Evolutionary conservation across 2,797 vertebrate species (phyloP).

Genomic region (Hydrophis major): DNA sequence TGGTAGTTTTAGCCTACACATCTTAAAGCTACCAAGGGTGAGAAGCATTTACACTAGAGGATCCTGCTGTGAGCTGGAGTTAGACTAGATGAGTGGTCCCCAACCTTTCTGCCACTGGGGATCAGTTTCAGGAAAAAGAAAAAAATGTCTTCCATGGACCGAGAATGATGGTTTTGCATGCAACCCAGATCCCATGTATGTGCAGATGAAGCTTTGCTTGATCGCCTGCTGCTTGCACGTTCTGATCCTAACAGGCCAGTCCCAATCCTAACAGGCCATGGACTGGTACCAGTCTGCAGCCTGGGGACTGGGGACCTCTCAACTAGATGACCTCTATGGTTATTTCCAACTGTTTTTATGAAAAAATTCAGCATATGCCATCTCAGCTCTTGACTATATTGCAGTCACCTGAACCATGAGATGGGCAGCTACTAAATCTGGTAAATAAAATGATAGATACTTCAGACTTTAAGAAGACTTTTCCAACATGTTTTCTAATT

Average conservation of each 20-base stretch:
- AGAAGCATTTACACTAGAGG: background rate
- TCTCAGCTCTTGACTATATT: background rate
- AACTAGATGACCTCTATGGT: background rate
- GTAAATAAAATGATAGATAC: background rate
- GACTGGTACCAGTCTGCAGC: background rate
- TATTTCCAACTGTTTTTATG: background rate
- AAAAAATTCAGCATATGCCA: background rate
- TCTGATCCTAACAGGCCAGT: background rate
- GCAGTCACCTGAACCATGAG: too few relatives aligned
- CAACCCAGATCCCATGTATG: background rate
- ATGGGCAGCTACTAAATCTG: too few relatives aligned
- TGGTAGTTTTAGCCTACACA: background rate
- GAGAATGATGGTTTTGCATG: background rate
- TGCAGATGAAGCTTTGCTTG: background rate
- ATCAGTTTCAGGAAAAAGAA: background rate
- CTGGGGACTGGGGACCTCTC: background rate
- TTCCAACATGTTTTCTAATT: background rate
- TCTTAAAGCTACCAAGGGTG: background rate
- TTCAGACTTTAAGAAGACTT: background rate
- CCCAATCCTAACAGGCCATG: background rate
- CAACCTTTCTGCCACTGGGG: background rate
- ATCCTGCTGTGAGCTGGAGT: background rate
- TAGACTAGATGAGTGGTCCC: background rate
- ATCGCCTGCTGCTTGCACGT: background rate
- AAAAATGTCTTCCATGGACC: background rate